phyloP scores from a whole-genome alignment of 2,797 vertebrate genomes.

The Alosa sapidissima region DNA sequence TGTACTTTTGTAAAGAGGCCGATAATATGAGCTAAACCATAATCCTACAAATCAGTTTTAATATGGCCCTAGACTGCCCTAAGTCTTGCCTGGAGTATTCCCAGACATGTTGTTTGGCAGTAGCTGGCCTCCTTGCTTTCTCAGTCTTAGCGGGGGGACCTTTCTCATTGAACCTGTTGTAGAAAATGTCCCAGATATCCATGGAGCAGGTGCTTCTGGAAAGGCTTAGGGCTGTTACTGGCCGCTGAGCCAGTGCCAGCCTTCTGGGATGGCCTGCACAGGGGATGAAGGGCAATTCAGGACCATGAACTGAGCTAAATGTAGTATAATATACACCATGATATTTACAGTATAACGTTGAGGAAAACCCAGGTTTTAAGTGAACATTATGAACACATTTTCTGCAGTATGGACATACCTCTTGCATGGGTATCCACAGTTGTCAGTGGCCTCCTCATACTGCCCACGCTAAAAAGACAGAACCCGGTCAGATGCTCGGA shows the following conservation, averaged over 20 bases:
- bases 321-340: background rate
- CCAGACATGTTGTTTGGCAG: slow-evolving; percentile 14
- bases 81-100: slow-evolving; percentile 27
- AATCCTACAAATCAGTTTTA: background rate
- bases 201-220: background rate
- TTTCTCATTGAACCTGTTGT: background rate
- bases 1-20: background rate
- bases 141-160: background rate
- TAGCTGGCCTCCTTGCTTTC: background rate
- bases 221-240: background rate
- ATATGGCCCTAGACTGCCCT: background rate
- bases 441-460: background rate
- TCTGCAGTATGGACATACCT: background rate
- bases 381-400: background rate
- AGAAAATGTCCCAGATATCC: slow-evolving; percentile 21
- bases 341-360: background rate
- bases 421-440: background rate
- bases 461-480: background rate
- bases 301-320: background rate
- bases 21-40: background rate
- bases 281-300: background rate
- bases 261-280: background rate
- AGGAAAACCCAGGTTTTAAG: background rate
- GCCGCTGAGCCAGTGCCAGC: background rate
- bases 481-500: background rate